phyloP scores from a whole-genome alignment of 2,888 invertebrate genomes.

The Terebella lapidaria region DNA sequence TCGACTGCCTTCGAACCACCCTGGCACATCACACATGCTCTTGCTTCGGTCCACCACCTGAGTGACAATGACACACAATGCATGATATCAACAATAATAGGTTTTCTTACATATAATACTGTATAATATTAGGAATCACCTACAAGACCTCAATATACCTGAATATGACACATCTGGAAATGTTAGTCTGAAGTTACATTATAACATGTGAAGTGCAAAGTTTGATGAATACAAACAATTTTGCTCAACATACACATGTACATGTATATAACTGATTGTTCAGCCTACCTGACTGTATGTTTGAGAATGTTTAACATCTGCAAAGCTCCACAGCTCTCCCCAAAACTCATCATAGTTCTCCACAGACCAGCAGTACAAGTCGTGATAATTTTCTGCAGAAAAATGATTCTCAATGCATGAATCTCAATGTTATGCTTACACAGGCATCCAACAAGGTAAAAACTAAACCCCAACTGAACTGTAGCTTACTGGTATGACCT shows the following conservation, averaged over 20 bases:
- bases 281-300: constrained; percentile 40
- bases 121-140: no score
- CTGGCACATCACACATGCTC: constrained; percentile 54
- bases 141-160: neutral
- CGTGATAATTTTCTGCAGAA: constrained; percentile 51
- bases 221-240: no score
- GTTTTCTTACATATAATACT: neutral
- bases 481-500: neutral
- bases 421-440: neutral
- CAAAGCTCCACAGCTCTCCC: constrained; percentile 54
- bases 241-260: neutral
- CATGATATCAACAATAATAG: neutral
- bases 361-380: constrained; percentile 56
- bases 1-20: constrained; percentile 57
- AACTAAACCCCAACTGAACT: neutral
- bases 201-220: no score
- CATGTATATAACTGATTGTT: neutral
- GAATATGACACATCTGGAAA: no score
- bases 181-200: no score
- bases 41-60: constrained; percentile 53
- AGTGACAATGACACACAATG: constrained; percentile 1
- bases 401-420: neutral
- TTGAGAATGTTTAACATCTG: constrained; percentile 50
- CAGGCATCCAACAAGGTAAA: no score
- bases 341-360: constrained; percentile 56